A percentile compares a stretch with the other conserved stretches of the same genome.
These are phyloP conservation scores for Alcedo quadribrachys DNA, from an alignment of 2,797 vertebrate genomes.

Conservation along the genomic window DNA sequence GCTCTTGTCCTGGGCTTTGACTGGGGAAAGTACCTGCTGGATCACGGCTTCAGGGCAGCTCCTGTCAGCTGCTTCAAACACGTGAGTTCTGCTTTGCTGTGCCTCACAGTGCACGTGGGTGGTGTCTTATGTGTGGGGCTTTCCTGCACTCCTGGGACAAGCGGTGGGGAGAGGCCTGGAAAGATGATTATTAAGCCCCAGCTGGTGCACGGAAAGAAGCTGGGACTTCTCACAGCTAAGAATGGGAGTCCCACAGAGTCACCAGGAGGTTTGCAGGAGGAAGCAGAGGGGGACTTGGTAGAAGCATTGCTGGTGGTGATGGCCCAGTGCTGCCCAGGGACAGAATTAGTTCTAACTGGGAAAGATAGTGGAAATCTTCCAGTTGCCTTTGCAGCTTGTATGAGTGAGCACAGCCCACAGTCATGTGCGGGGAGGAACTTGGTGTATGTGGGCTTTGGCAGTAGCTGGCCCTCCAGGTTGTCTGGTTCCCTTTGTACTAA, in stretches of 20 bases:
- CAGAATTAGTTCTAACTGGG: not conserved
- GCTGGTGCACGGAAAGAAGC: not conserved
- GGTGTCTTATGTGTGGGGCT: accelerated
- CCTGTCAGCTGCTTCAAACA: conserved; percentile 95
- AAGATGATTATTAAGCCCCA: not conserved
- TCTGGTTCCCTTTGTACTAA: not conserved
- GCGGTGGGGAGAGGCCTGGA: not conserved
- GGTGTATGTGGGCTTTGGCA: not conserved
- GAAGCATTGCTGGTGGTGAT: not conserved
- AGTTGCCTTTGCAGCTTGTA: not conserved
- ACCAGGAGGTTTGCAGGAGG: not conserved
- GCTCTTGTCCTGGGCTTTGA: conserved; percentile 83
- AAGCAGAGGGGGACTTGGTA: not conserved
- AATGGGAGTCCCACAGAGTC: not conserved
- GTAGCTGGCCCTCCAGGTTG: not conserved
- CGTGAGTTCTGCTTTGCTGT: conserved; percentile 78
- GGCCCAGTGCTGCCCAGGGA: not conserved
- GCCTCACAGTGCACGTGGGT: accelerated
- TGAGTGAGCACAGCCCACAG: not conserved
- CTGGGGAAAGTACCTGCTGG: conserved; percentile 91
- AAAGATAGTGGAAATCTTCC: not conserved
- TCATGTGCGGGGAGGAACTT: not conserved
- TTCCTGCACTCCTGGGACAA: not conserved
- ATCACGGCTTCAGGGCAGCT: conserved; percentile 85
- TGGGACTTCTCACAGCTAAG: not conserved